Evolutionary conservation across 2,888 invertebrate genomes (phyloP).

Genomic region (Melanophora roralis): DNA sequence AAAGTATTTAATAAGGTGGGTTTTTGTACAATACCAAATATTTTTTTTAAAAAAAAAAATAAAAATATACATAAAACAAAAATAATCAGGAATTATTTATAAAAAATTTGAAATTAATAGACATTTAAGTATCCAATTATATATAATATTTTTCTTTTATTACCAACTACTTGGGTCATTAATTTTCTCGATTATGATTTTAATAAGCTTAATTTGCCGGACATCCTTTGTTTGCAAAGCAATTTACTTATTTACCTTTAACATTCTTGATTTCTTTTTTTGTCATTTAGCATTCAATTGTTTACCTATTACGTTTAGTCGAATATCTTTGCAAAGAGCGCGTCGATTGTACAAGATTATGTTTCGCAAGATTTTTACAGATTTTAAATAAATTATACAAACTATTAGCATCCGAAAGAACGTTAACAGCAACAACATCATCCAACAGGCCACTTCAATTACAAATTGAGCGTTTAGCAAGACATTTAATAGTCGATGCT

Average conservation of each 20-base stretch:
- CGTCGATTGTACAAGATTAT: slow-evolving; percentile 44
- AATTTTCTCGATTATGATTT: slow-evolving; percentile 22
- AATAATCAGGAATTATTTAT: too few relatives aligned
- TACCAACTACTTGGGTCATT: neutral
- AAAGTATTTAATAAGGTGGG: slow-evolving; percentile 71
- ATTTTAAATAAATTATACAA: slow-evolving; percentile 69
- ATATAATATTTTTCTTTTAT: slow-evolving; percentile 1
- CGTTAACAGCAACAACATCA: slow-evolving; percentile 15
- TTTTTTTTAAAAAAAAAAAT: neutral
- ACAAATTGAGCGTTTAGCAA: slow-evolving; percentile 70
- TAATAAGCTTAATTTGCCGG: too few relatives aligned
- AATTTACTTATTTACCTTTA: slow-evolving; percentile 10
- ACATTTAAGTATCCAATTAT: slow-evolving; percentile 47
- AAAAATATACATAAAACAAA: neutral
- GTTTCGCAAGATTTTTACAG: slow-evolving; percentile 66
- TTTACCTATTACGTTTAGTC: slow-evolving; percentile 52
- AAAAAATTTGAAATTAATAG: slow-evolving; percentile 1
- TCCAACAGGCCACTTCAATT: slow-evolving; percentile 67
- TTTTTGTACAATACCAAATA: slow-evolving; percentile 30
- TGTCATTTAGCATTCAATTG: slow-evolving; percentile 54
- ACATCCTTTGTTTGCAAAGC: neutral
- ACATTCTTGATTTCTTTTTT: slow-evolving; percentile 1
- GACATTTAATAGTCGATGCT: slow-evolving; percentile 62
- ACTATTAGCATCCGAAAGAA: slow-evolving; percentile 47
- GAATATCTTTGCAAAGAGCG: slow-evolving; percentile 52